Evolutionary conservation across 2,113 vertebrate species (phyloP), one percentile per base, ranked within the genome.

Genomic region (Carassius auratus): DNA sequence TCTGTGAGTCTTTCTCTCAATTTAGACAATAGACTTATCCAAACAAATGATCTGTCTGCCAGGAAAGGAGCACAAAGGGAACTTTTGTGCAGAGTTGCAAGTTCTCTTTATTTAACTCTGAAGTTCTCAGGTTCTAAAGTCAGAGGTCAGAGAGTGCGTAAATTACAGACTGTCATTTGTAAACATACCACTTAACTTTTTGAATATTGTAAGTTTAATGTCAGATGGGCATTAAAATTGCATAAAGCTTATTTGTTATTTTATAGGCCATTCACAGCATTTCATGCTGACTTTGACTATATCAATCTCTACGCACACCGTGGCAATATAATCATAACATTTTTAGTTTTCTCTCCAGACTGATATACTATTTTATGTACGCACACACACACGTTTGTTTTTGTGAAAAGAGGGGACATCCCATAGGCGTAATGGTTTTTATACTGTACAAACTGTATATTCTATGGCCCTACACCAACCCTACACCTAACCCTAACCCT

Each of bases 61-160:
- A 48, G 59, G 78, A 81, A 81, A 66, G 55, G 14, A 10, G 61
- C 14, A 81, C 78, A 66, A 66, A 45, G 78, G 42, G 4, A 81
- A 48, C 2, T 3, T 81, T 50, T 50, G 42, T 81, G 78, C 78
- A 66, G 50, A 66, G 78, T 45, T 66, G 78, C 15, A 30, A 48
- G 61, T 81, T 81, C 26, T 66, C 13, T 50, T 66, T 66, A 23
- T 64, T 64, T 81, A 42, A 81, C 61, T 81, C 48, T 13, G n/a
- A 66, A 50, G 23, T 66, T 48, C 14, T 78, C 52, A 78, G 30
- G 30, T 57, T 19, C 82, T 73, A 89, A 87, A 92, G 88, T 83
- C 90, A 93, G 87, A 85, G 84, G 87, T 64, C 14, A 12, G 85
- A 48, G 75, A 85, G 81, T 86, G 89, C 85, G 90, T 89, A 76